Percentiles rank a stretch among this genome's conserved stretches.
These are phyloP conservation scores for Callinectes sapidus DNA, from an alignment of 2,888 invertebrate genomes.

Conservation along the genomic window DNA sequence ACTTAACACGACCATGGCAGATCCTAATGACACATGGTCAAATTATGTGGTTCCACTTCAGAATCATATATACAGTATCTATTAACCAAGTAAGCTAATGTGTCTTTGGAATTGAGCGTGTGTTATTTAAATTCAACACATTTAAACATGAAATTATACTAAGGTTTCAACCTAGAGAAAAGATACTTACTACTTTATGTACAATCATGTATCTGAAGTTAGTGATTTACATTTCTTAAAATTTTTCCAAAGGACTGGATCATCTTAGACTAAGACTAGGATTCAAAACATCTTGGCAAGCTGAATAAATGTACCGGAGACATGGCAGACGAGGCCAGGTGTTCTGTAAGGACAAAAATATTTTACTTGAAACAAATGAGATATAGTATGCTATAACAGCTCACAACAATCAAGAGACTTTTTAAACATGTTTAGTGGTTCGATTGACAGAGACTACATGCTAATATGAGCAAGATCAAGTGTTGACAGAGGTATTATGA, in stretches of 20 bases:
- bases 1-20: too few relatives aligned
- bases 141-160: background rate
- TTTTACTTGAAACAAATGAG: background rate
- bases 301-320: constrained; percentile 61
- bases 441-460: too few relatives aligned
- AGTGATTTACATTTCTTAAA: background rate
- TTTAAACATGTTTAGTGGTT: background rate
- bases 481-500: too few relatives aligned
- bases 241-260: background rate
- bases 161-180: background rate
- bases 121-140: background rate
- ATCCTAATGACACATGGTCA: too few relatives aligned
- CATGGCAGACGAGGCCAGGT: constrained; percentile 69
- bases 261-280: constrained; percentile 8
- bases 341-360: constrained; percentile 52
- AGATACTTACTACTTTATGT: background rate
- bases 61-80: too few relatives aligned
- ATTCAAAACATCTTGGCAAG: constrained; percentile 63
- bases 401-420: background rate
- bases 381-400: background rate
- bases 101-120: background rate
- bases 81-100: background rate
- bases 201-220: background rate
- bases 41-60: background rate
- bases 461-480: too few relatives aligned